Percentiles rank a stretch among this genome's conserved stretches.
Evolutionary conservation across 2,888 invertebrate species (phyloP).

Genomic region (Archips crataeganus): DNA sequence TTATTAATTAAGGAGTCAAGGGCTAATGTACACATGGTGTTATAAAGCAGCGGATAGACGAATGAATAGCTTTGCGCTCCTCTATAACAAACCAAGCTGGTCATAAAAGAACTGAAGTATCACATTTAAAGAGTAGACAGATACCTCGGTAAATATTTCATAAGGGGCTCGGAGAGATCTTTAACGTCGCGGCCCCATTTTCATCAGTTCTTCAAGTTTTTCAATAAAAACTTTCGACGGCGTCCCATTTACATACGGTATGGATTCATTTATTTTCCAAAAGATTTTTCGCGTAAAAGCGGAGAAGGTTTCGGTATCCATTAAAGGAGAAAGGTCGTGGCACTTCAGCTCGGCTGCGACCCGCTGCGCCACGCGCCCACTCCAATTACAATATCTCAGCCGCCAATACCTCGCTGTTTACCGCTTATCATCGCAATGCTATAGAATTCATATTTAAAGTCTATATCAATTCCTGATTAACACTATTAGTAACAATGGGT

Average conservation of each 20-base stretch:
- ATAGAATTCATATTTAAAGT: neutral
- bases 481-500: neutral
- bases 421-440: conserved; percentile 9
- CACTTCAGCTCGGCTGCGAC: conserved; percentile 57
- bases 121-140: conserved; percentile 41
- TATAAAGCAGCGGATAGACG: neutral
- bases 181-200: conserved; percentile 79
- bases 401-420: conserved; percentile 52
- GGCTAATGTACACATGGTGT: conserved; percentile 4
- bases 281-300: conserved; percentile 79
- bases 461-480: neutral
- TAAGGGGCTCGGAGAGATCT: conserved; percentile 67
- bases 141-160: conserved; percentile 44
- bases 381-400: conserved; percentile 74
- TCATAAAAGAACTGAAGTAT: conserved; percentile 25
- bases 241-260: conserved; percentile 83
- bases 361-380: conserved; percentile 55
- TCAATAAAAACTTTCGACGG: conserved; percentile 84
- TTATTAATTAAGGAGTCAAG: conserved; percentile 17
- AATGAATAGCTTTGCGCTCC: conserved; percentile 2
- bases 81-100: conserved; percentile 26
- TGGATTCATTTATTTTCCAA: conserved; percentile 82
- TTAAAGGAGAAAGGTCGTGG: conserved; percentile 74
- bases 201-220: conserved; percentile 84
- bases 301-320: conserved; percentile 76